Conservation (phyloP, 2,797 vertebrate genomes). For the Characodon lateralis region DNA sequence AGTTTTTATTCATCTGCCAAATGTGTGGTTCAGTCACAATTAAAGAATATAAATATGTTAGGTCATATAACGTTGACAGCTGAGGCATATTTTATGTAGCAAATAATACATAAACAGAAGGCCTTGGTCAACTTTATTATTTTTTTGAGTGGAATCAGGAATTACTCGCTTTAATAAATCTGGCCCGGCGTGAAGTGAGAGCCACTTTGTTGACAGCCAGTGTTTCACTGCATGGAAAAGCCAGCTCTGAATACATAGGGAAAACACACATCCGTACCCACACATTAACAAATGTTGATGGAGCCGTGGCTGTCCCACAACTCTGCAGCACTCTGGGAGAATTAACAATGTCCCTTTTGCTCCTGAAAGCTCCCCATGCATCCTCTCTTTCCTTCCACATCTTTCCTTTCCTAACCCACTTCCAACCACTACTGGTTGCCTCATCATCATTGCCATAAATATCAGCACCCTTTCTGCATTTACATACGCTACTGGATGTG, state of each 20-base stretch:
- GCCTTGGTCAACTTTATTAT: conserved; percentile 19
- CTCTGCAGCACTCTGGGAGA: conserved; percentile 50
- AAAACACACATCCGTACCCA: conserved; percentile 29
- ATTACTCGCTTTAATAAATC: conserved; percentile 42
- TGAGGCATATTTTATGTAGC: conserved; percentile 31
- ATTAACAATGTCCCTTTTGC: conserved; percentile 51
- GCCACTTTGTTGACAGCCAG: conserved; percentile 40
- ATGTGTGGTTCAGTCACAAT: conserved; percentile 19
- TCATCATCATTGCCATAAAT: conserved; percentile 34
- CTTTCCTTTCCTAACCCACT: conserved; percentile 37
- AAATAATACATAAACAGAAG: conserved; percentile 29
- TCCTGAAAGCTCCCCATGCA: conserved; percentile 49
- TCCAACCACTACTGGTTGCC: conserved; percentile 29
- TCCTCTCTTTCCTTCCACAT: conserved; percentile 34
- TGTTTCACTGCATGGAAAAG: conserved; percentile 59
- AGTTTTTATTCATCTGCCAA: conserved; percentile 3
- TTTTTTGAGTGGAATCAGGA: conserved; percentile 35
- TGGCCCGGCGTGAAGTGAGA: conserved; percentile 37
- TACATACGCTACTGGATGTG: conserved; percentile 31
- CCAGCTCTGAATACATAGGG: conserved; percentile 24
- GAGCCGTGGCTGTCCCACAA: conserved; percentile 51
- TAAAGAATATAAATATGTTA: conserved; percentile 18
- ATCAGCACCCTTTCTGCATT: conserved; percentile 40
- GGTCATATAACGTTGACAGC: conserved; percentile 11
- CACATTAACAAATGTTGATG: conserved; percentile 55